Evolutionary conservation across 2,113 vertebrate genomes (phyloP).

Genomic region (Channa argus): DNA sequence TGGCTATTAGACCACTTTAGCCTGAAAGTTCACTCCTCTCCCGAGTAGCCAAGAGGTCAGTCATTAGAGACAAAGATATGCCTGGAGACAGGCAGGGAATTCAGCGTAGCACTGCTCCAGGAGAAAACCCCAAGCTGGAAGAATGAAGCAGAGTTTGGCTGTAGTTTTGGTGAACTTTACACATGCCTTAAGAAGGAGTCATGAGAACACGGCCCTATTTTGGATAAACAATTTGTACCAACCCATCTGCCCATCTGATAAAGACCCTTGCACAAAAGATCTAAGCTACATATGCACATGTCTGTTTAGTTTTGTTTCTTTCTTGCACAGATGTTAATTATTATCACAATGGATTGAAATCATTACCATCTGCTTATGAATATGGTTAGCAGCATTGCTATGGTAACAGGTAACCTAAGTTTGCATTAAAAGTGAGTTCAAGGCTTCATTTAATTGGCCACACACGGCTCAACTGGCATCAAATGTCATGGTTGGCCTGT

Average conservation of each 20-base stretch:
- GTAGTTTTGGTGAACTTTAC: slow-evolving; percentile 13
- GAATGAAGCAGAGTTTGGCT: slow-evolving; percentile 23
- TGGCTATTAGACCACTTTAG: slow-evolving; percentile 14
- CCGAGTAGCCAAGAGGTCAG: slow-evolving; percentile 21
- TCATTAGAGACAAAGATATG: slow-evolving; percentile 6
- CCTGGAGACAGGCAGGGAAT: background rate
- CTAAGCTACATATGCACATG: slow-evolving; percentile 7
- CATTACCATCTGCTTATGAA: slow-evolving; percentile 49
- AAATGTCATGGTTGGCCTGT: background rate
- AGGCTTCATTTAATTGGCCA: slow-evolving; percentile 49
- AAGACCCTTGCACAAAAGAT: slow-evolving; percentile 7
- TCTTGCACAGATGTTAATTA: slow-evolving; percentile 32
- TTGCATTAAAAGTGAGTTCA: slow-evolving; percentile 26
- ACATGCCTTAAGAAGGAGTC: slow-evolving; percentile 37
- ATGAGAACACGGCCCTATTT: slow-evolving; percentile 33
- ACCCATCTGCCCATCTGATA: slow-evolving; percentile 48
- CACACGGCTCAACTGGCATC: slow-evolving; percentile 30
- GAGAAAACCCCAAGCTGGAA: slow-evolving; percentile 5
- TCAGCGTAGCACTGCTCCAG: background rate
- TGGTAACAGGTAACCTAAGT: slow-evolving; percentile 33
- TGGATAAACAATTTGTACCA: slow-evolving; percentile 52
- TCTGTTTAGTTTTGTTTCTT: slow-evolving; percentile 23
- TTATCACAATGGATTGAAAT: slow-evolving; percentile 23
- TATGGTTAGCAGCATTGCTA: slow-evolving; percentile 61
- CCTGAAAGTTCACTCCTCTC: slow-evolving; percentile 25